Evolutionary conservation across 1,140 invertebrate species (phyloP), one percentile per base, ranked within the genome.

Genomic region (Drosophila ercepeae): DNA sequence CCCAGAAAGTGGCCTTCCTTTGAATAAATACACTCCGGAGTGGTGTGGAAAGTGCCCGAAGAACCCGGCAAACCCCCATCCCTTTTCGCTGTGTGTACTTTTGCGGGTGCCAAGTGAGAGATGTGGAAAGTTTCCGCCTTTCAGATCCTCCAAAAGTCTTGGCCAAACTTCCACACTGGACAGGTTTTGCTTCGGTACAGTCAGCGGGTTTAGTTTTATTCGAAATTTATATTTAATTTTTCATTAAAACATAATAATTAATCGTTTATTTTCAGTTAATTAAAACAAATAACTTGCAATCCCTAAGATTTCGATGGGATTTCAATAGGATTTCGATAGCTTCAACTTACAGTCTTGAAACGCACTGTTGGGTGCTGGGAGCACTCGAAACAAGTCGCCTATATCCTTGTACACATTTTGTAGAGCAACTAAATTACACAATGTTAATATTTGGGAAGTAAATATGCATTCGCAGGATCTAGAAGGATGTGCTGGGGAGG

Each of bases 351-450:
- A 16, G 16, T 18, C 14, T 16, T 16, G 39, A 21, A 32, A 16
- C 19, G 34, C 34, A 34, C 46, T 51, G 16, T 34, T 4, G 14
- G 14, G 14, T 3, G 21, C 39, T 8, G 16, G 4, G 16, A 4
- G 13, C 41, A 60, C 54, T 61, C 61, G 61, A 21, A 36, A 29
- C 44, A 25, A 29, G 55, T 64, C 42, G 55, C 42, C 60, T 29
- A 64, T 61, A 64, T 64, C 42, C 60, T 48, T 67, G 60, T 67
- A 78, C 74, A 86, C 73, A 81, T 81, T 83, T 78, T 65, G 70
- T 70, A 68, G 59, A 74, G 71, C 82, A 88, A 88, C 83, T 88
- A 88, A 88, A 88, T 88, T 88, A 82, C 82, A 82, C 82, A 78
- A 88, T 78, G 83, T 75, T 82, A 88, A 88, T 88, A 88, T 88